Evolutionary conservation across 2,113 vertebrate species (phyloP).

Genomic region (Daubentonia madagascariensis): DNA sequence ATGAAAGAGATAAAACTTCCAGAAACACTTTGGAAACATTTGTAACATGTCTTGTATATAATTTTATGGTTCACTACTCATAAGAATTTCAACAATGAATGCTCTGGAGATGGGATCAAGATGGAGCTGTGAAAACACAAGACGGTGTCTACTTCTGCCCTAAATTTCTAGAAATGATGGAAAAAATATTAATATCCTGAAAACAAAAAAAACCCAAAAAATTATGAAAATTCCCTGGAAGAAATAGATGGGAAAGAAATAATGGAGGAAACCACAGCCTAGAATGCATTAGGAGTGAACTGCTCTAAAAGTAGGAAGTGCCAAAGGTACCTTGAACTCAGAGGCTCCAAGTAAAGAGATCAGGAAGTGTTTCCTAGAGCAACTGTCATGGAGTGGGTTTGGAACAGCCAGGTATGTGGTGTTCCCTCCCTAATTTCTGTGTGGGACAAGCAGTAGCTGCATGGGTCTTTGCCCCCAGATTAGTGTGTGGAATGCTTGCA

Average conservation of each 20-base stretch:
- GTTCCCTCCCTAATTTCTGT: not conserved
- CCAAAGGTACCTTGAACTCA: not conserved
- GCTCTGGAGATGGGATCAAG: not conserved
- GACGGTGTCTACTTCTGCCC: not conserved
- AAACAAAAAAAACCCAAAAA: not conserved
- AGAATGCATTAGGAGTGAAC: not conserved
- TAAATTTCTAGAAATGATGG: not conserved
- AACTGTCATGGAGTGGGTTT: not conserved
- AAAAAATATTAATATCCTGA: not conserved
- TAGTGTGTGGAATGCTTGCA: not conserved
- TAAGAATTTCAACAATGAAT: not conserved
- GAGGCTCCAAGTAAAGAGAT: too few relatives aligned
- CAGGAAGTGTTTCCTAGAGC: not conserved
- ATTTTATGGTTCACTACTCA: not conserved
- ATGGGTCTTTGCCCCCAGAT: not conserved
- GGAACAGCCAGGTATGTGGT: not conserved
- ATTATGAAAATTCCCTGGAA: not conserved
- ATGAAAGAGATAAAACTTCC: not conserved
- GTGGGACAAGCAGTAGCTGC: not conserved
- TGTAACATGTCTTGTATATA: not conserved
- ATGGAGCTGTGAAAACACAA: not conserved
- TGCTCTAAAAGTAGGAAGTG: not conserved
- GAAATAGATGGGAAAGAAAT: not conserved
- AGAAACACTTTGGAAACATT: not conserved
- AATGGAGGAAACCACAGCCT: not conserved